These are phyloP conservation scores for Melinaea marsaeus DNA, from an alignment of 2,888 invertebrate genomes.

Conservation along the genomic window DNA sequence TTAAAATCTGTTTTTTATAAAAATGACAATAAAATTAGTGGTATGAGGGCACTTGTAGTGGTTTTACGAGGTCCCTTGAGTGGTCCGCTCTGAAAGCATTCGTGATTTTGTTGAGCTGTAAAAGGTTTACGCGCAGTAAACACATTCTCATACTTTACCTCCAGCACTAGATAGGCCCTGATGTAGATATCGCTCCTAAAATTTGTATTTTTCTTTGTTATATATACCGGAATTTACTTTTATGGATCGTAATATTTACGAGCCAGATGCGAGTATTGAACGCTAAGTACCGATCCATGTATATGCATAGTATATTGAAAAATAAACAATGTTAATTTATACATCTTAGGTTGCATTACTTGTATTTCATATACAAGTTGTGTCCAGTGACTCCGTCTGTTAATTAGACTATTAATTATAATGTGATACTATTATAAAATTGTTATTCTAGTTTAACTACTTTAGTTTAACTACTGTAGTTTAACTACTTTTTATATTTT, in stretches of 20 bases:
- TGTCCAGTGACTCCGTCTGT: too few relatives aligned
- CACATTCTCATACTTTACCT: slow-evolving; percentile 40
- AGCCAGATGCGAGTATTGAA: slow-evolving; percentile 10
- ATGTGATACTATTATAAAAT: too few relatives aligned
- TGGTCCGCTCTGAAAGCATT: slow-evolving; percentile 43
- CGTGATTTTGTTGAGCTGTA: slow-evolving; percentile 50
- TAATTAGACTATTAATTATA: too few relatives aligned
- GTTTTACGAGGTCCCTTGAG: slow-evolving; percentile 54
- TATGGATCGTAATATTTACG: slow-evolving; percentile 19
- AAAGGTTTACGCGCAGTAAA: slow-evolving; percentile 40
- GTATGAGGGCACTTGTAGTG: slow-evolving; percentile 46
- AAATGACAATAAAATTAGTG: slow-evolving; percentile 45
- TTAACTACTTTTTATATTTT: too few relatives aligned
- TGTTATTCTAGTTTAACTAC: too few relatives aligned
- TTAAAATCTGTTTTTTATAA: too few relatives aligned
- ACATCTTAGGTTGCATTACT: too few relatives aligned
- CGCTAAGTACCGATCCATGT: too few relatives aligned
- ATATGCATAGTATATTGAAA: too few relatives aligned
- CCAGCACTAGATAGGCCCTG: slow-evolving; percentile 39
- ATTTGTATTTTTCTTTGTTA: slow-evolving; percentile 25
- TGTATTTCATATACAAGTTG: too few relatives aligned
- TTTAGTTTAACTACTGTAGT: too few relatives aligned
- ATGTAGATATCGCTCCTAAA: slow-evolving; percentile 37
- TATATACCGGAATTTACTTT: background rate
- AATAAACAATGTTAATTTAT: too few relatives aligned